phyloP scores from a whole-genome alignment of 35 echinoderm and acorn worm genomes.

The Strongylocentrotus purpuratus region DNA sequence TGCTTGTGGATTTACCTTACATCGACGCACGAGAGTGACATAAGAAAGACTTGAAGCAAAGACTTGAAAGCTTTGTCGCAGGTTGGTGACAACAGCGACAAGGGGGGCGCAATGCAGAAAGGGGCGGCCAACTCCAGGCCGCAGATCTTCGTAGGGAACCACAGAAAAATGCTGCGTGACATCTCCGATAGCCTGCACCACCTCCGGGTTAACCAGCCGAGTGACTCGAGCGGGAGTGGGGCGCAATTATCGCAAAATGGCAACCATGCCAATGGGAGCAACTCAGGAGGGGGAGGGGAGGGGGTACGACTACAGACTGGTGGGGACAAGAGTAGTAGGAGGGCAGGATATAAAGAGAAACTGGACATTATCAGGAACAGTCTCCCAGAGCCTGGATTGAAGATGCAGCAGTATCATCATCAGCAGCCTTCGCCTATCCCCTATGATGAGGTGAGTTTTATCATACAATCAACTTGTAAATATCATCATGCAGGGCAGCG shows the following conservation, averaged over 20 bases:
- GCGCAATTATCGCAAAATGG: neutral
- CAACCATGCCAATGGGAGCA: constrained; percentile 39
- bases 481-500: too few species aligned
- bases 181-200: constrained; percentile 77
- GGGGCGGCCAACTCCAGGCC: constrained; percentile 55
- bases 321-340: neutral
- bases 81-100: neutral
- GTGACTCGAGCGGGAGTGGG: constrained; percentile 14
- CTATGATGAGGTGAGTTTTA: constrained; percentile 21
- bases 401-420: neutral
- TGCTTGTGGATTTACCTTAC: neutral
- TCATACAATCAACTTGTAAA: too few species aligned
- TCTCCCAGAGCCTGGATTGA: neutral
- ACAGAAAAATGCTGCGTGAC: constrained; percentile 70
- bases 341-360: constrained; percentile 46
- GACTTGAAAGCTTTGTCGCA: neutral
- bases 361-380: constrained; percentile 56
- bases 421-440: neutral
- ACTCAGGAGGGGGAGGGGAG: constrained; percentile 39
- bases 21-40: neutral
- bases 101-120: constrained; percentile 67
- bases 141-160: constrained; percentile 59
- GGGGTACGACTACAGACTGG: neutral
- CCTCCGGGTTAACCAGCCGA: constrained; percentile 54
- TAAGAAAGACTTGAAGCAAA: neutral